Evolutionary conservation across 2,888 invertebrate genomes (phyloP).

Genomic region (Eupithecia centaureata): DNA sequence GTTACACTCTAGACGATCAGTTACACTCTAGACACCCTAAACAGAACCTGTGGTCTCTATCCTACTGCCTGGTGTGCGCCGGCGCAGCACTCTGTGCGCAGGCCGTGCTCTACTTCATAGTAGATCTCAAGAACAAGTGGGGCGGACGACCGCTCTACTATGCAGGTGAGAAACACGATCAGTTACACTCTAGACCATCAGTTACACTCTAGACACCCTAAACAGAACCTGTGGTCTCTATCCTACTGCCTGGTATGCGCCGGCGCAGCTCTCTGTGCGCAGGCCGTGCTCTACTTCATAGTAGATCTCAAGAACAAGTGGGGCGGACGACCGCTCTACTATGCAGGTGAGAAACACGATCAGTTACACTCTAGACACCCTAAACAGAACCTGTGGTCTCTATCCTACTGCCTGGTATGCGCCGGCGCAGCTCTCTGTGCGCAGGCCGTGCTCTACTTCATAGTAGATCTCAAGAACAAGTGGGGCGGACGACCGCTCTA

Average conservation of each 20-base stretch:
- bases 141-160: constrained; percentile 90
- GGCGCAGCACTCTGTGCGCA: constrained; percentile 88
- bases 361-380: too few species aligned
- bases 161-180: constrained; percentile 85
- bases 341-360: constrained; percentile 86
- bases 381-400: constrained; percentile 94
- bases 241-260: constrained; percentile 89
- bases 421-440: constrained; percentile 88
- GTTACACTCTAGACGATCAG: too few species aligned
- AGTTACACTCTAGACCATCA: too few species aligned
- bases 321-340: constrained; percentile 91
- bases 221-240: constrained; percentile 94
- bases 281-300: constrained; percentile 86
- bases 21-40: too few species aligned
- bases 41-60: constrained; percentile 94
- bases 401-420: constrained; percentile 89
- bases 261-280: constrained; percentile 87
- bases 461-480: constrained; percentile 88
- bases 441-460: constrained; percentile 86
- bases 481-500: constrained; percentile 92
- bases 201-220: too few species aligned
- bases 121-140: constrained; percentile 90
- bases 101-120: constrained; percentile 86
- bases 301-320: constrained; percentile 90
- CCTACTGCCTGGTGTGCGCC: constrained; percentile 88